These are phyloP conservation scores for Oxyura jamaicensis DNA, from an alignment of 2,113 vertebrate species.

Conservation along the genomic window DNA sequence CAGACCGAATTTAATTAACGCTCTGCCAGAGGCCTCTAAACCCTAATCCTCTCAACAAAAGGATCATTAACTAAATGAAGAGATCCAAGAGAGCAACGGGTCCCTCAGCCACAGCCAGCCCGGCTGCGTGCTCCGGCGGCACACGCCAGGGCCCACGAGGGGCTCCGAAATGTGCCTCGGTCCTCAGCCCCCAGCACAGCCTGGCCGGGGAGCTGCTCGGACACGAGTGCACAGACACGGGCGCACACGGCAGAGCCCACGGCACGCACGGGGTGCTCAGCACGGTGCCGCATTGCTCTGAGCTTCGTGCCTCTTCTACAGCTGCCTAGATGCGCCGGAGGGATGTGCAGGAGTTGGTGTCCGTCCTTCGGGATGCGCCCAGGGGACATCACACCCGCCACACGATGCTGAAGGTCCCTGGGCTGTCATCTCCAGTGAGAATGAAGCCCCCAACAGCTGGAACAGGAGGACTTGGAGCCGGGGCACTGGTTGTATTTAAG, in stretches of 20 bases:
- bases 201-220: rapidly evolving
- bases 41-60: conserved; percentile 51
- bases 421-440: background rate
- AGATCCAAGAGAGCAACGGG: background rate
- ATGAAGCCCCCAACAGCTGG: background rate
- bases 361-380: background rate
- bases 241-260: rapidly evolving
- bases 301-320: no score
- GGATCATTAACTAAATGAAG: conserved; percentile 50
- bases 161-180: background rate
- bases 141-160: rapidly evolving
- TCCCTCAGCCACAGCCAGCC: background rate
- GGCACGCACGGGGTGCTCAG: background rate
- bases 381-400: background rate
- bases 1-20: conserved; percentile 56
- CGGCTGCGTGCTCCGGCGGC: background rate
- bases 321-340: no score
- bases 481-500: background rate
- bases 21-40: conserved; percentile 46
- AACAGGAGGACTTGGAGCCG: background rate
- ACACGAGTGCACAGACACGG: rapidly evolving
- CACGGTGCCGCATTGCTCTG: rapidly evolving
- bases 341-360: rapidly evolving
- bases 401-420: rapidly evolving
- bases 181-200: rapidly evolving